Percentiles rank a stretch among this genome's conserved stretches.
phyloP scores from a whole-genome alignment of 2,888 invertebrate species.

The Lycaena phlaeas region DNA sequence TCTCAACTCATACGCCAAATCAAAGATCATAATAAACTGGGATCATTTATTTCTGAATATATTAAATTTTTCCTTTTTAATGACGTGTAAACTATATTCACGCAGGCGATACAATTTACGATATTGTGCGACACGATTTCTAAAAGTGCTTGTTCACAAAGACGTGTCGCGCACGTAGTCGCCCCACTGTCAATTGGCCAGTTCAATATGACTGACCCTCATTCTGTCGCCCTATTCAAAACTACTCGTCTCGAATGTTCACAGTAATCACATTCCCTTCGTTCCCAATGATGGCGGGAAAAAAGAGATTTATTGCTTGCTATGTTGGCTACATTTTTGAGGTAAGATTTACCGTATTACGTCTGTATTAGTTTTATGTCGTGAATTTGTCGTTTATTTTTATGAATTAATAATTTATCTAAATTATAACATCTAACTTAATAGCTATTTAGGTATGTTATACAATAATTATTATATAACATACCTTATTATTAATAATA shows the following conservation, averaged over 20 bases:
- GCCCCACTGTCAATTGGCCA: slow-evolving; percentile 22
- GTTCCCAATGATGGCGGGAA: slow-evolving; percentile 17
- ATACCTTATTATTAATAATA: no score
- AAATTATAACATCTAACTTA: no score
- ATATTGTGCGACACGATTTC: slow-evolving; percentile 4
- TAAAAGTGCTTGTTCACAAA: slow-evolving; percentile 33
- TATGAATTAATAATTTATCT: no score
- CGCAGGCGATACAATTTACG: no score
- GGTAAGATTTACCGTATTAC: slow-evolving; percentile 9
- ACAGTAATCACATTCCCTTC: slow-evolving; percentile 21
- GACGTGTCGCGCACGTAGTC: slow-evolving; percentile 26
- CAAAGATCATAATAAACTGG: no score
- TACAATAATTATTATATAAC: no score
- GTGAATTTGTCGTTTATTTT: no score
- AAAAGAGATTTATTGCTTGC: slow-evolving; percentile 15
- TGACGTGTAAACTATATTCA: no score
- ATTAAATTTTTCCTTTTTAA: no score
- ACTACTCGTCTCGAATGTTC: slow-evolving; percentile 23
- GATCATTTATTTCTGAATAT: no score
- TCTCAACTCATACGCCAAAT: no score
- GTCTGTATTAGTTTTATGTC: slow-evolving; percentile 10
- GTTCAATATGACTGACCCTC: slow-evolving; percentile 23
- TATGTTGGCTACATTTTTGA: slow-evolving; percentile 10
- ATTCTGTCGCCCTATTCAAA: slow-evolving; percentile 23
- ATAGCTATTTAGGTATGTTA: no score